phyloP scores from a whole-genome alignment of 2,113 vertebrate genomes.

The Protobothrops mucrosquamatus region DNA sequence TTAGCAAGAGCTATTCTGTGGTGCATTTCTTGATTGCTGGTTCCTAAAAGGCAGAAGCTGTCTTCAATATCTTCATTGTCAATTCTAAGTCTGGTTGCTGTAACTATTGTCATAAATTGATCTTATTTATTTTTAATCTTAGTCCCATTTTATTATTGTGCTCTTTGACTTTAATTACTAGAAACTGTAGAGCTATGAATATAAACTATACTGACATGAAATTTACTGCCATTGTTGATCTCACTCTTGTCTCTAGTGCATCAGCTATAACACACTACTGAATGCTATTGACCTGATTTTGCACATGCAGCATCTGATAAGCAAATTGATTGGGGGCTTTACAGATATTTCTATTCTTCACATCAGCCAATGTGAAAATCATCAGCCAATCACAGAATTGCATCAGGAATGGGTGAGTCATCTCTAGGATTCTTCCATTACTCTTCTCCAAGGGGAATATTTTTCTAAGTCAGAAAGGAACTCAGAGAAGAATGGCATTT shows the following conservation, averaged over 20 bases:
- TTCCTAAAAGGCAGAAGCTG: neutral
- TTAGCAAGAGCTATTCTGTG: neutral
- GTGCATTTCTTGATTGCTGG: neutral
- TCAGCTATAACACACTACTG: neutral
- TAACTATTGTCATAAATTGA: neutral
- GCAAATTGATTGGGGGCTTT: neutral
- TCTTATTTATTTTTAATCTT: neutral
- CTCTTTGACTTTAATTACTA: neutral
- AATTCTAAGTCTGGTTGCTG: neutral
- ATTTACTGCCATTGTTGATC: neutral
- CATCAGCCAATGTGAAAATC: neutral
- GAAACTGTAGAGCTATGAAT: neutral
- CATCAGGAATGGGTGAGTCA: neutral
- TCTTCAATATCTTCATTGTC: neutral
- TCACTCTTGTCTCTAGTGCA: neutral
- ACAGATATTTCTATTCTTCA: neutral
- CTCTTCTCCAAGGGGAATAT: neutral
- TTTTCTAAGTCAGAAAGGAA: neutral
- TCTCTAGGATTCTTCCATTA: neutral
- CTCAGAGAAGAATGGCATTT: neutral
- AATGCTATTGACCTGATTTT: neutral
- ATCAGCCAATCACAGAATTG: neutral
- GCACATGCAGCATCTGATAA: neutral
- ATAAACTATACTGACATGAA: neutral
- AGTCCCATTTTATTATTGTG: neutral